phyloP scores from a whole-genome alignment of 35 echinoderm and acorn worm genomes.

The Stichopus chloronotus region DNA sequence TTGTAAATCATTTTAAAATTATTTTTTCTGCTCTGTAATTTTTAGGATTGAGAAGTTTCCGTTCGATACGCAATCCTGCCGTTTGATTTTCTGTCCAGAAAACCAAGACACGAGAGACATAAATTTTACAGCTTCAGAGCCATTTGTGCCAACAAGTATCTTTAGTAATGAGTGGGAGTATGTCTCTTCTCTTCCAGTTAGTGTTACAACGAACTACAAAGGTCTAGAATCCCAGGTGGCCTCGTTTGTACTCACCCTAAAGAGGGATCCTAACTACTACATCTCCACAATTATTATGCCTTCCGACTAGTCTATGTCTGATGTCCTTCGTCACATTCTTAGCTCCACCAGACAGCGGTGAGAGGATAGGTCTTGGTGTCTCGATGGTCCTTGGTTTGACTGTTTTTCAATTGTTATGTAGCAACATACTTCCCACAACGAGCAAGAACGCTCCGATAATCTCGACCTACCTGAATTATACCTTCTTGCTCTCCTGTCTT shows the following conservation, averaged over 20 bases:
- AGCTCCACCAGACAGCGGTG: constrained; percentile 41
- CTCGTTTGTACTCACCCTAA: neutral
- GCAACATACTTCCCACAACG: neutral
- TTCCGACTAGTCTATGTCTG: neutral
- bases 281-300: constrained; percentile 5
- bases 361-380: constrained; percentile 4
- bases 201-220: neutral
- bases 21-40: neutral
- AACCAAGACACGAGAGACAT: neutral
- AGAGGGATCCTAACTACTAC: constrained; percentile 6
- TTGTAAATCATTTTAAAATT: too few species aligned
- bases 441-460: neutral
- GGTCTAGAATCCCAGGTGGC: neutral
- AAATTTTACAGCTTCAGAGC: neutral
- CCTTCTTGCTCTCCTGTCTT: neutral
- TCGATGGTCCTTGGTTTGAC: constrained; percentile 36
- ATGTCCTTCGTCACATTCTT: neutral
- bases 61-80: neutral
- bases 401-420: constrained; percentile 27
- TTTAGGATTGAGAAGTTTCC: neutral
- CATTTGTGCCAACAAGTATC: neutral
- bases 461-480: neutral
- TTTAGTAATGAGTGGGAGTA: neutral
- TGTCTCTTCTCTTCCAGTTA: neutral
- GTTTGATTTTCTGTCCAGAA: neutral